Base-by-base conservation (phyloP, 2,888 invertebrate genomes). In the Sinodicranocentrus sp. region DNA sequence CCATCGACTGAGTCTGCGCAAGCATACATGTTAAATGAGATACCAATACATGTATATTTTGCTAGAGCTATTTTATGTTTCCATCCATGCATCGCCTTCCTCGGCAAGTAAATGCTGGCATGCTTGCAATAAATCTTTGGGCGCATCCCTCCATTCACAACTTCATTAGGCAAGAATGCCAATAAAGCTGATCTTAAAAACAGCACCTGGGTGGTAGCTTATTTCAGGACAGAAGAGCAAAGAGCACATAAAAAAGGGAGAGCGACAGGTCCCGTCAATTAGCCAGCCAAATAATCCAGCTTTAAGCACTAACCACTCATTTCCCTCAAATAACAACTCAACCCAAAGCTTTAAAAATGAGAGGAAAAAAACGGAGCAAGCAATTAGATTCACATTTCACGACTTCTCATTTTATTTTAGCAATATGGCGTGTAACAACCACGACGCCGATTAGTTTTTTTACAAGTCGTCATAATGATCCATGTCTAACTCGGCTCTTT, bases 151-250 rank as follows among this genome's bases (percentile, higher is more conserved):
- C 83, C 75, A 71, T 72, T 83, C 77, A 83, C 83, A 83, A 83
- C 83, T 83, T 83, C 83, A 83, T 83, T 83, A 83, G 44, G 67
- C 19, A 83, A 83, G 83, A 83, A 83, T 83, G 71, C 57, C 54
- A 71, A 67, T 77, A 83, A 71, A 77, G 33, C 63, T 71, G 65
- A 65, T 57, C 25, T 26, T 77, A 19, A 70, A n/a, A 70, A 63
- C 25, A 83, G 83, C 83, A 83, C 83, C 83, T 83, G 83, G 83
- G 83, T 83, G 83, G 83, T 77, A 83, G 82, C 82, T 71, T 65
- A 65, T 79, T 79, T 79, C 71, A 72, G 79, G 79, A 79, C 72
- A 57, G 48, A 72, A 57, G 71, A 72, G 72, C 71, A 73, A 52
- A 67, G 72, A 80, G 70, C 80, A 57, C 77, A 77, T 83, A 83